These are phyloP conservation scores for Spheniscus humboldti DNA, from an alignment of 2,797 vertebrate species.

Conservation along the genomic window DNA sequence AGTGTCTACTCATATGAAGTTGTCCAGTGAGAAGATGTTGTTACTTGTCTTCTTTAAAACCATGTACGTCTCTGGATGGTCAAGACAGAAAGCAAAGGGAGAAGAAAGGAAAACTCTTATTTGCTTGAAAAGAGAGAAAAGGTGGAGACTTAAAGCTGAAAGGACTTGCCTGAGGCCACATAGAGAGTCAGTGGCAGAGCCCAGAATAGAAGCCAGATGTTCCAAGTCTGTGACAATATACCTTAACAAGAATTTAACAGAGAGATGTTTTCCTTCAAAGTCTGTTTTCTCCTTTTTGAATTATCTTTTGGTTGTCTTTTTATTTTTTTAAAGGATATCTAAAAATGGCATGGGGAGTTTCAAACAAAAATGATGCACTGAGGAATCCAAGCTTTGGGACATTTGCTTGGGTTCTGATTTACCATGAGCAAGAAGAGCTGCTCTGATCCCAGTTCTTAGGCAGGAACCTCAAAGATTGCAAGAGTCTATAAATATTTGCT, in stretches of 20 bases:
- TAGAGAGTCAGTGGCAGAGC: neutral
- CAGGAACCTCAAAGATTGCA: slow-evolving; percentile 22
- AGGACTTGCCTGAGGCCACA: neutral
- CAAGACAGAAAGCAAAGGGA: neutral
- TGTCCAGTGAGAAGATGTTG: neutral
- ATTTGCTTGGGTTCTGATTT: neutral
- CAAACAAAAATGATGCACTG: neutral
- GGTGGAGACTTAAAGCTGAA: neutral
- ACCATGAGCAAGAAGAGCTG: neutral
- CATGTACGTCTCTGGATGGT: neutral
- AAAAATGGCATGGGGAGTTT: neutral
- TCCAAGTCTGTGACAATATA: neutral
- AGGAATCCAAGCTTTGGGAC: neutral
- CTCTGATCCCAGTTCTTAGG: neutral
- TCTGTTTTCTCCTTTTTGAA: slow-evolving; percentile 1
- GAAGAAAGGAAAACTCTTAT: neutral
- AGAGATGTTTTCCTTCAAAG: neutral
- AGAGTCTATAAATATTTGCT: slow-evolving; percentile 56
- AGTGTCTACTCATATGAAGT: neutral
- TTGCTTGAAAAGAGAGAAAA: neutral
- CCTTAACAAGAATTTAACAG: neutral
- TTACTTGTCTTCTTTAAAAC: neutral
- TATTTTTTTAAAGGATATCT: neutral
- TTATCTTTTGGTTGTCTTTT: neutral
- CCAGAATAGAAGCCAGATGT: slow-evolving; percentile 22